These are phyloP conservation scores for Pseudomyrmex flavicornis DNA, from an alignment of 1,140 invertebrate species.

Conservation along the genomic window DNA sequence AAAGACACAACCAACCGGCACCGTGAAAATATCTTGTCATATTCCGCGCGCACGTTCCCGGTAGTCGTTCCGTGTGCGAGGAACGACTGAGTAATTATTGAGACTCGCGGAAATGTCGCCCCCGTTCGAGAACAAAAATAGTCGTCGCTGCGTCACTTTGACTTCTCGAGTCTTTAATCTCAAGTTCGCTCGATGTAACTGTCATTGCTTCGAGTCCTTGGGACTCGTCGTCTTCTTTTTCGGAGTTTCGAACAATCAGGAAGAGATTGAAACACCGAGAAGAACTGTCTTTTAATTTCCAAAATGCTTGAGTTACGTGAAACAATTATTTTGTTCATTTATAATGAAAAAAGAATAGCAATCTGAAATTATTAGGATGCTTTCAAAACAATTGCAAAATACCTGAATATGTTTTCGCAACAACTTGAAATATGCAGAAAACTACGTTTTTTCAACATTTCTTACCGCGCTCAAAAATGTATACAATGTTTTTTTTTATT, in stretches of 20 bases:
- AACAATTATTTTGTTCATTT: neutral
- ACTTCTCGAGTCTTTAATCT: neutral
- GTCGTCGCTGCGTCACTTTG: constrained; percentile 18
- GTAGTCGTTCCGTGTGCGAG: constrained; percentile 13
- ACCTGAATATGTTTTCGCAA: too few relatives aligned
- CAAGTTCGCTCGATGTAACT: constrained; percentile 12
- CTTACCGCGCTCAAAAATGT: too few relatives aligned
- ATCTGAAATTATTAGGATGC: too few relatives aligned
- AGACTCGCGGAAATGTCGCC: constrained; percentile 27
- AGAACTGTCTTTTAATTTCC: neutral
- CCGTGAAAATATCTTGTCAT: constrained; percentile 23
- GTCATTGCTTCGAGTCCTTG: neutral
- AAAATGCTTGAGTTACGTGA: neutral
- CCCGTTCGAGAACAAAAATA: constrained; percentile 43
- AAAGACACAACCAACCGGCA: neutral
- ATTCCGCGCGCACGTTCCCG: neutral
- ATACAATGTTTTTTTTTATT: neutral
- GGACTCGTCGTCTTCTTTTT: neutral
- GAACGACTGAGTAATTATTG: constrained; percentile 45
- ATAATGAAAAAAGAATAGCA: neutral
- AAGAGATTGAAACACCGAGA: neutral
- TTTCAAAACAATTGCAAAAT: too few relatives aligned
- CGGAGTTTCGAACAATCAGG: neutral
- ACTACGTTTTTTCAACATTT: too few relatives aligned
- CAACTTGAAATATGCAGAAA: too few relatives aligned